phyloP scores from a whole-genome alignment of 2,888 invertebrate genomes.

The Philonicus albiceps region DNA sequence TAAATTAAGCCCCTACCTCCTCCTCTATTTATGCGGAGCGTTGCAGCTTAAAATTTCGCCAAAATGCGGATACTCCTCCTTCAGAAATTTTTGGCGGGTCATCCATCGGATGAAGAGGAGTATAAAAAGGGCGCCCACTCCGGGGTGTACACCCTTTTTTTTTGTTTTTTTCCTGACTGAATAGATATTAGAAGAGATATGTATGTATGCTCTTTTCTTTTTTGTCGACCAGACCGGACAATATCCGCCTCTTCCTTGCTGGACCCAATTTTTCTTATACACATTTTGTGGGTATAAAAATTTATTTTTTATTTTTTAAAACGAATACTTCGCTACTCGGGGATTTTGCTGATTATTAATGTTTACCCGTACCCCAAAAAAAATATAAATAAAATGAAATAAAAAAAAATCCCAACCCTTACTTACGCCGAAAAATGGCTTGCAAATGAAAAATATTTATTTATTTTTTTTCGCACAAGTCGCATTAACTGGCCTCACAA shows the following conservation, averaged over 20 bases:
- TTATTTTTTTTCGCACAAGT: background rate
- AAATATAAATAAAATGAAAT: background rate
- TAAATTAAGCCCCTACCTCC: background rate
- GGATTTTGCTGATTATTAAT: conserved; percentile 1
- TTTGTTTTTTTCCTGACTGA: background rate
- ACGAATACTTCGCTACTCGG: background rate
- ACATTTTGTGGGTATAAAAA: background rate
- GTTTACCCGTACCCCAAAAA: background rate
- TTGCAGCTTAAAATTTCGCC: background rate
- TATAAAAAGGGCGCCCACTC: background rate
- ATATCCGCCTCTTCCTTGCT: background rate
- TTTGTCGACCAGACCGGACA: background rate
- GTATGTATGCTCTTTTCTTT: background rate
- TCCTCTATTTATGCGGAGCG: background rate
- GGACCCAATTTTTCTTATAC: background rate
- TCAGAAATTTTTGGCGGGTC: background rate
- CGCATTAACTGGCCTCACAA: background rate
- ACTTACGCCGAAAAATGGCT: background rate
- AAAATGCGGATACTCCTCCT: background rate
- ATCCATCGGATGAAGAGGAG: background rate
- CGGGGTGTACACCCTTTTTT: background rate
- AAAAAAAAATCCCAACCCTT: background rate
- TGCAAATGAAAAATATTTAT: background rate
- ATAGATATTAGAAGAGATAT: conserved; percentile 1
- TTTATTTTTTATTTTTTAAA: background rate